These are phyloP conservation scores for Pristis pectinata DNA, from an alignment of 2,797 vertebrate genomes.

Conservation along the genomic window DNA sequence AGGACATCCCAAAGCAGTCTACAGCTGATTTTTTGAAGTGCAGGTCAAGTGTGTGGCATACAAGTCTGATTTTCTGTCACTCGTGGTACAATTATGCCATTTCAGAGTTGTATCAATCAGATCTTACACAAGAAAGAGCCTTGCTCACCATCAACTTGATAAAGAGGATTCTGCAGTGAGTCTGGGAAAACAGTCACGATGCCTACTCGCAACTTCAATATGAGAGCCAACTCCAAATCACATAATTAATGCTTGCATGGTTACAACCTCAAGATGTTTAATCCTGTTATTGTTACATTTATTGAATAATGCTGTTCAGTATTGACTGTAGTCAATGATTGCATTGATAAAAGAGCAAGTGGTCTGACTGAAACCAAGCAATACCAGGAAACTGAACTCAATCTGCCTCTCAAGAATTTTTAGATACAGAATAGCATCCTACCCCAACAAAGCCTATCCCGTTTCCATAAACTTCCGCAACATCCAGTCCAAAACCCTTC, in stretches of 20 bases:
- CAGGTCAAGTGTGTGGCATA: not conserved
- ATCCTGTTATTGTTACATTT: not conserved
- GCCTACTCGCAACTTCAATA: not conserved
- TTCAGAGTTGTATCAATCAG: not conserved
- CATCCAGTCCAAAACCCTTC: not conserved
- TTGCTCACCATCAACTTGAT: not conserved
- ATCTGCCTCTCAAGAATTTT: not conserved
- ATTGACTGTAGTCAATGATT: not conserved
- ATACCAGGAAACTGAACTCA: not conserved
- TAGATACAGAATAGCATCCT: not conserved
- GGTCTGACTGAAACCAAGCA: not conserved
- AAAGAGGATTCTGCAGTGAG: not conserved
- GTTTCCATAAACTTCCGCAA: not conserved
- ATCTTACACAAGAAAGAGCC: not conserved
- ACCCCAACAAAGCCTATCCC: not conserved
- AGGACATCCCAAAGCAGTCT: not conserved
- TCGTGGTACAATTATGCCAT: not conserved
- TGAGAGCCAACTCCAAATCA: not conserved
- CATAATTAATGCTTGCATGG: not conserved
- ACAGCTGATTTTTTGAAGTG: not conserved
- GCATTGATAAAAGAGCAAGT: not conserved
- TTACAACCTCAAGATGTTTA: not conserved
- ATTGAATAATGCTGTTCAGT: not conserved
- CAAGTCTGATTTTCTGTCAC: not conserved
- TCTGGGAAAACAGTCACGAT: not conserved